Evolutionary conservation across 2,113 vertebrate genomes (phyloP).

Genomic region (Sclerurus mexicanus): DNA sequence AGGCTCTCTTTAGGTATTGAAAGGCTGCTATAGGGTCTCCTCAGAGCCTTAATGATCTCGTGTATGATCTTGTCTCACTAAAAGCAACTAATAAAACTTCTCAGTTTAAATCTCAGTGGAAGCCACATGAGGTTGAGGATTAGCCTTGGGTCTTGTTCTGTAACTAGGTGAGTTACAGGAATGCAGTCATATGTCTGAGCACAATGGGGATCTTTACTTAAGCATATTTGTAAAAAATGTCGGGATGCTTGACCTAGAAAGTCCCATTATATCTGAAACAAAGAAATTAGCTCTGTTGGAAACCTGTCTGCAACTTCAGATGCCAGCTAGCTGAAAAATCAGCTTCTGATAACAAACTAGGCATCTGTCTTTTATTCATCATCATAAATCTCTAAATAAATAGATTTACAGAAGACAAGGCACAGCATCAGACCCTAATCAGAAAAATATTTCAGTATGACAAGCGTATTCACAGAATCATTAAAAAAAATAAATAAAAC

Average conservation of each 20-base stretch:
- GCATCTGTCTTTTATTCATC: conserved; percentile 19
- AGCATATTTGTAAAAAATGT: background rate
- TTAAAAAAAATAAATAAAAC: background rate
- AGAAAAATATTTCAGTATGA: conserved; percentile 22
- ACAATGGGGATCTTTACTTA: background rate
- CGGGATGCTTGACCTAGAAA: background rate
- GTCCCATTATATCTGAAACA: background rate
- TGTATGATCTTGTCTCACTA: background rate
- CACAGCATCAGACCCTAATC: background rate
- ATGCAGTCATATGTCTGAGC: background rate
- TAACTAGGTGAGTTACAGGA: background rate
- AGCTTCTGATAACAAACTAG: background rate
- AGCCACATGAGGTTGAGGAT: background rate
- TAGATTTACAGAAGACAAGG: background rate
- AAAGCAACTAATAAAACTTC: background rate
- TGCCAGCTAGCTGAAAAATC: background rate
- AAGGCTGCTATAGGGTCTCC: background rate
- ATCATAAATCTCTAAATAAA: conserved; percentile 1
- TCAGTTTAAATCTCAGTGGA: background rate
- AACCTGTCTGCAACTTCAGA: background rate
- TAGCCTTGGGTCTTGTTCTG: background rate
- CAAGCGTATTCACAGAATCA: background rate
- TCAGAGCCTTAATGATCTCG: background rate
- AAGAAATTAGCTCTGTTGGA: background rate
- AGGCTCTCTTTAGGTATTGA: background rate